These are phyloP conservation scores for Mobula hypostoma DNA, from an alignment of 2,113 vertebrate species.

Conservation along the genomic window DNA sequence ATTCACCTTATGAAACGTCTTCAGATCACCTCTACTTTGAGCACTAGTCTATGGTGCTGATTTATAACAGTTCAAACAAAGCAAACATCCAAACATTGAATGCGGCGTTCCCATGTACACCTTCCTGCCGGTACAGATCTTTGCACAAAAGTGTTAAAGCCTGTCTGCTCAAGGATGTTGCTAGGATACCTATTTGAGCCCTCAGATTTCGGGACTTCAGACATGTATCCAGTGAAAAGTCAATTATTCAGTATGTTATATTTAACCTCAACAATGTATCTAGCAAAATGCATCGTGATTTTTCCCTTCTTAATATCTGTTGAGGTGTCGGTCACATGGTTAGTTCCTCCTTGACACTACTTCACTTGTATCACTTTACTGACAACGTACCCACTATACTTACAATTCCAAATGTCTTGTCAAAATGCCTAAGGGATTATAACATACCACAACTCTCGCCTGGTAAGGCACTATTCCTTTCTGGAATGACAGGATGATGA, in stretches of 20 bases:
- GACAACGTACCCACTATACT: background rate
- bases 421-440: conserved; percentile 27
- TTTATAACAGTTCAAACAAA: background rate
- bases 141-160: background rate
- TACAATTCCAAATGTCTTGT: conserved; percentile 16
- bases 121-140: no score
- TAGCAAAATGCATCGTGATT: background rate
- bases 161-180: background rate
- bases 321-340: background rate
- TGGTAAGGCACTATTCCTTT: background rate
- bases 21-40: background rate
- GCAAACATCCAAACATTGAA: background rate
- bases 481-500: conserved; percentile 21
- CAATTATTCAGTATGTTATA: background rate
- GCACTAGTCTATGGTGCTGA: background rate
- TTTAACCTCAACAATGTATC: background rate
- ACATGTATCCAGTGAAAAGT: background rate
- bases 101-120: background rate
- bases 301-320: conserved; percentile 10
- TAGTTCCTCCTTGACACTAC: background rate
- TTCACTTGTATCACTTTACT: conserved; percentile 6
- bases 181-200: background rate
- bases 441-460: conserved; percentile 14
- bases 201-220: background rate
- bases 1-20: background rate